Conservation (phyloP, 2,113 vertebrate species). For the Phrynocephalus versicolor region DNA sequence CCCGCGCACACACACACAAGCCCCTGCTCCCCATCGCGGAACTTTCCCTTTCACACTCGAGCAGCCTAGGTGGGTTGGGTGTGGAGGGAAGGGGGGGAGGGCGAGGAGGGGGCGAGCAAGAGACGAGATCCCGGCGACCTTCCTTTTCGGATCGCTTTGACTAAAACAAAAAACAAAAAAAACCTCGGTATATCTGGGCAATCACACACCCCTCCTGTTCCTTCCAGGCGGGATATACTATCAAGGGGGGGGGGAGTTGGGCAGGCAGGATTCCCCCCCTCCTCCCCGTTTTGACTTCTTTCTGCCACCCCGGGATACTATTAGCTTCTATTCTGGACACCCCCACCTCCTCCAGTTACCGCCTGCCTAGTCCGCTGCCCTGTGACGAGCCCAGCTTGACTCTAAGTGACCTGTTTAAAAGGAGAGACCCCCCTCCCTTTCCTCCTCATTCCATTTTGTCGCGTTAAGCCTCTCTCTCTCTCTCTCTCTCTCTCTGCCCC, state of each 20-base stretch:
- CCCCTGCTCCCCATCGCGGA: background rate
- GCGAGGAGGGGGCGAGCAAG: no score
- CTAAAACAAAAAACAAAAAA: no score
- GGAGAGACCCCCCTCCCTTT: background rate
- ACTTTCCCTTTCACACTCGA: slow-evolving; percentile 27
- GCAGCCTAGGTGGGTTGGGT: slow-evolving; percentile 29
- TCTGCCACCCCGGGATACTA: slow-evolving; percentile 24
- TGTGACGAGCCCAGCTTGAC: slow-evolving; percentile 33
- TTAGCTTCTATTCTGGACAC: background rate
- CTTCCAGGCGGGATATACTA: slow-evolving; percentile 38
- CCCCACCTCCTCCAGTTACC: slow-evolving; percentile 28
- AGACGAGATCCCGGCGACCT: no score
- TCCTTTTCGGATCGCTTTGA: slow-evolving; percentile 44
- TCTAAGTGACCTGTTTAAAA: slow-evolving; percentile 37
- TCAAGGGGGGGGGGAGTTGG: slow-evolving; percentile 38
- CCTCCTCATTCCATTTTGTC: slow-evolving; percentile 37
- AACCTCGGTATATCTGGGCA: no score
- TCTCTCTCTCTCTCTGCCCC: no score
- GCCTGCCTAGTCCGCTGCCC: slow-evolving; percentile 16
- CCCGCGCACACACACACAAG: no score
- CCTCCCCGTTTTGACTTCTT: slow-evolving; percentile 7
- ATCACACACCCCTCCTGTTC: background rate
- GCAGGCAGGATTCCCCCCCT: background rate
- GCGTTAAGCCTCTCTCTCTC: slow-evolving; percentile 19
- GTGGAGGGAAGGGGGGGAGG: no score